Conservation (phyloP, 2,113 vertebrate genomes). For the Chaetops frenatus region DNA sequence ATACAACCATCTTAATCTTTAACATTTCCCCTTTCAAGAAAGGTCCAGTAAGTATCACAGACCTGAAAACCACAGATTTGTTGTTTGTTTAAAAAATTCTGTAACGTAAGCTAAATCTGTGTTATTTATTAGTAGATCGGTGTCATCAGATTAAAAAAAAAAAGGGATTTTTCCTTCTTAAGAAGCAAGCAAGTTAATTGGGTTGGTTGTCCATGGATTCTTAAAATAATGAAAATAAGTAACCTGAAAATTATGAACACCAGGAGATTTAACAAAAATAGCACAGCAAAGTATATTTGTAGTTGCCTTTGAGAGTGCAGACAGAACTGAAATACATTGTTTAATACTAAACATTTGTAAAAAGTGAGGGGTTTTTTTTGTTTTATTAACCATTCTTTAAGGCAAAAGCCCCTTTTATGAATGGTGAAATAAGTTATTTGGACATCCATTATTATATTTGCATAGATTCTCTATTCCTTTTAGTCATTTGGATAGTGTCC, state of each 20-base stretch:
- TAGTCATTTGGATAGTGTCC: background rate
- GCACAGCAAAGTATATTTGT: background rate
- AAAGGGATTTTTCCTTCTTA: background rate
- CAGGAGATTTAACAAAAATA: background rate
- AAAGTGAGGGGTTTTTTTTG: background rate
- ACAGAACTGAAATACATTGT: background rate
- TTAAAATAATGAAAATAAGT: background rate
- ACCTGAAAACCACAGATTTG: background rate
- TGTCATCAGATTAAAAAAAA: background rate
- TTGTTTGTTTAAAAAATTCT: background rate
- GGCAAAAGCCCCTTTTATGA: background rate
- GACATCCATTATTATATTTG: background rate
- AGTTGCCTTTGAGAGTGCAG: background rate
- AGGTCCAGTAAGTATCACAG: background rate
- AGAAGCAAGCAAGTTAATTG: background rate
- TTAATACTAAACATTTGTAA: background rate
- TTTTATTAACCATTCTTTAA: background rate
- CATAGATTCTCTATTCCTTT: background rate
- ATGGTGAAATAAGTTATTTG: background rate
- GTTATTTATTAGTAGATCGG: background rate
- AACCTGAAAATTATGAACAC: background rate
- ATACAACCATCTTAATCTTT: background rate
- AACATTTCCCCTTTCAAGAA: background rate
- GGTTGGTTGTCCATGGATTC: background rate
- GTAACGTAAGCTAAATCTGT: background rate